These are phyloP conservation scores for Dolichallabes microphthalmus DNA, from an alignment of 2,113 vertebrate species.

Conservation along the genomic window DNA sequence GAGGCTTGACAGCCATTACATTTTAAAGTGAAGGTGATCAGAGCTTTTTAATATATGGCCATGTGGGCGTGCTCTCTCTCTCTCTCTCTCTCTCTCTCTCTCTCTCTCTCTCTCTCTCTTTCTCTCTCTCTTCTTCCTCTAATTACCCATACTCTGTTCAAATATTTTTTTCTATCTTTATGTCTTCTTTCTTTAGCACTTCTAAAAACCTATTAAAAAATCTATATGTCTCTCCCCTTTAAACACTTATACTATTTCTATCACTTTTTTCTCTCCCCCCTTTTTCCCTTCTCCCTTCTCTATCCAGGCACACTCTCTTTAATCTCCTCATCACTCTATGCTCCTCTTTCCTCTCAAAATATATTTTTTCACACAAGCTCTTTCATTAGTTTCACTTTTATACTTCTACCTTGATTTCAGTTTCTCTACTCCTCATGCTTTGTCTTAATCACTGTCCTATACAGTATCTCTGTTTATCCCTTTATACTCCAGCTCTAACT, in stretches of 20 bases:
- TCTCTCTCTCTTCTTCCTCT: conserved; percentile 14
- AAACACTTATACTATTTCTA: not conserved
- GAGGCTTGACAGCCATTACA: not conserved
- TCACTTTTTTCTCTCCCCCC: not conserved
- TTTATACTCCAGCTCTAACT: not conserved
- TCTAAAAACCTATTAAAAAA: not conserved
- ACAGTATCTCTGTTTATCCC: not conserved
- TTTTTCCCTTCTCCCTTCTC: conserved; percentile 3
- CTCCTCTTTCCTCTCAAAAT: not conserved
- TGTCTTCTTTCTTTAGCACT: not conserved
- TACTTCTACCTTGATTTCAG: not conserved
- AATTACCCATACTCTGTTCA: not conserved
- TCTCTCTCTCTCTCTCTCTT: not conserved
- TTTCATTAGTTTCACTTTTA: not conserved
- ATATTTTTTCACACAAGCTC: not conserved
- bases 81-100: not conserved
- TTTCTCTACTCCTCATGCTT: not conserved
- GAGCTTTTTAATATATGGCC: conserved; percentile 11
- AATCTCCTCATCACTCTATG: not conserved
- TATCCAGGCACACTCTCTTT: not conserved
- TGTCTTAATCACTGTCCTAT: not conserved
- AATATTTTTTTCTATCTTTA: not conserved
- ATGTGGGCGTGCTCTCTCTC: not conserved
- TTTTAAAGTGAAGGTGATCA: conserved; percentile 10
- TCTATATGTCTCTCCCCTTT: not conserved